Evolutionary conservation across 2,888 invertebrate genomes (phyloP), one percentile per base, ranked within the genome.

Genomic region (Troilus luridus): DNA sequence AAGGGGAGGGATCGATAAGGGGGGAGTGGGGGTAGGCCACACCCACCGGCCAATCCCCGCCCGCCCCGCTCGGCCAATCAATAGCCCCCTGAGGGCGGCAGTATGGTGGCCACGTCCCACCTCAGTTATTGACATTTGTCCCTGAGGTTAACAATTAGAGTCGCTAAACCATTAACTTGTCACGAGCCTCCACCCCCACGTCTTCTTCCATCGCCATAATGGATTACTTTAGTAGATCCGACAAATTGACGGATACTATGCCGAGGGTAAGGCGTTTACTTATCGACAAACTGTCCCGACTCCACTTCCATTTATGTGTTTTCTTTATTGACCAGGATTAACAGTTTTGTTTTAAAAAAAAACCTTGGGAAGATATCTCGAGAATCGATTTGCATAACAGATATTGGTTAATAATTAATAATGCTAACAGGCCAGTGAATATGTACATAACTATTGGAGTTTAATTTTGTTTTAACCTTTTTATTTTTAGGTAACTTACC

Each of bases 121-220:
- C 41, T 54, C 62, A 89, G 89, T 89, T 89, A 89, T 89, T 89
- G 89, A 89, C 89, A 89, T 89, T 89, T 89, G 67, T 60, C 54
- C 62, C 64, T 89, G 21, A 89, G 89, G 89, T 89, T 89, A 89
- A 89, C 89, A 89, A 89, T 89, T 67, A 89, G 54, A 54, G 89
- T 60, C 89, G 62, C 60, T 89, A 89, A 89, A 89, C 89, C 89
- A 89, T 89, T 89, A 89, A 89, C 89, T 89, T 89, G 89, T 85
- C 56, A 85, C 56, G 85, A 85, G 85, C 85, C 56, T 54, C 85
- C 85, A 54, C 54, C 60, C 89, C 64, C 89, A 89, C 89, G 41
- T 62, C 89, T 64, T 27, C 88, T 88, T 27, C 58, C 88, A 58
- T 64, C 89, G 85, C 85, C 85, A 85, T 85, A 85, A 85, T 85